phyloP scores from a whole-genome alignment of 2,113 vertebrate genomes.

The Craseonycteris thonglongyai region DNA sequence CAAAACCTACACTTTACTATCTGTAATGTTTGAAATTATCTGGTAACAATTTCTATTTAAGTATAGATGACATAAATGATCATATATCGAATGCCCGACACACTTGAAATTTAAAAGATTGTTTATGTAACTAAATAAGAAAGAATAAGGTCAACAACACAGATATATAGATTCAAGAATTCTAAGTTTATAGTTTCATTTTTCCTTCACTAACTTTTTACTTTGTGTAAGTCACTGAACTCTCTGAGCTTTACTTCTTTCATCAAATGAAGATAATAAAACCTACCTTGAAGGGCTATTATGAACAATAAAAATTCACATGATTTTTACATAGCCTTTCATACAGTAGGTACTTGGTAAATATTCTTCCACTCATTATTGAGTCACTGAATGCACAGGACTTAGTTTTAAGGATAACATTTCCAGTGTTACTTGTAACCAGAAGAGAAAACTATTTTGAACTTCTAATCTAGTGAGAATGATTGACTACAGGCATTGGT shows the following conservation, averaged over 20 bases:
- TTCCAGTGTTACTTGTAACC: not conserved
- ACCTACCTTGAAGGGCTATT: not conserved
- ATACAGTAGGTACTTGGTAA: not conserved
- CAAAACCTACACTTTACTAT: not conserved
- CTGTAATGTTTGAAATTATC: not conserved
- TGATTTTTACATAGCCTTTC: not conserved
- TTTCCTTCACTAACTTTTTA: not conserved
- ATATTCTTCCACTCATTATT: not conserved
- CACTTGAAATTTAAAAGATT: not conserved
- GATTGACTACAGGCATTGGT: not conserved
- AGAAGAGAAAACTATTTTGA: not conserved
- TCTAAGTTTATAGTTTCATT: not conserved
- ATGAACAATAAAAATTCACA: not conserved
- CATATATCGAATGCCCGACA: not conserved
- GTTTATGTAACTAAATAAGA: not conserved
- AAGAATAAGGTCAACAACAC: not conserved
- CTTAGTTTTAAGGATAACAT: not conserved
- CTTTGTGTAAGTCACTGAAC: not conserved
- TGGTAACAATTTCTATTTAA: not conserved
- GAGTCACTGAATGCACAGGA: not conserved
- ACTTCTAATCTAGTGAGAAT: not conserved
- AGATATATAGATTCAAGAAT: not conserved
- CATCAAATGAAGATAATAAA: not conserved
- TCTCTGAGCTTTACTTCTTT: not conserved
- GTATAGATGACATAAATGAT: not conserved